Conservation (phyloP, 2,888 invertebrate genomes). For the Stenurella melanura region DNA sequence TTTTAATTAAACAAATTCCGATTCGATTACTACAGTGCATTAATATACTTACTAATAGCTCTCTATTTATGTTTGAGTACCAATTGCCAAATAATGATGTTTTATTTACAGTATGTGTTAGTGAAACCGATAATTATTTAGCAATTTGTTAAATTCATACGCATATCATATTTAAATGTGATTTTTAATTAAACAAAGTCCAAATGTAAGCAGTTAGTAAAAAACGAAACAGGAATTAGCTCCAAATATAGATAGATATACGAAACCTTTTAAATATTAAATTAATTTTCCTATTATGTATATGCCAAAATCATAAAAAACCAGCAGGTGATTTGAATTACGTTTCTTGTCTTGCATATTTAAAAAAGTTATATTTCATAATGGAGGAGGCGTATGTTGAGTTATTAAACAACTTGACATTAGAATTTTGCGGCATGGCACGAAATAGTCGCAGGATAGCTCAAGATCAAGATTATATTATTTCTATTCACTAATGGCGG, state of each 20-base stretch:
- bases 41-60: background rate
- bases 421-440: background rate
- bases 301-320: conserved; percentile 1
- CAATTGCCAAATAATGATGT: background rate
- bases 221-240: background rate
- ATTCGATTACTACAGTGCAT: background rate
- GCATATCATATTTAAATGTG: background rate
- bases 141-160: background rate
- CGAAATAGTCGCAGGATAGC: background rate
- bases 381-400: conserved; percentile 3
- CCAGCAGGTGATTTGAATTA: conserved; percentile 1
- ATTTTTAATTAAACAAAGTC: background rate
- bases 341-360: background rate
- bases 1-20: no score
- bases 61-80: background rate
- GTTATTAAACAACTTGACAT: conserved; percentile 7
- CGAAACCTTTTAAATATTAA: conserved; percentile 11
- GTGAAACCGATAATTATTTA: background rate
- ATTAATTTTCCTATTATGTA: conserved; percentile 11
- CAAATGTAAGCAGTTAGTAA: background rate
- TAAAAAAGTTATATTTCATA: background rate
- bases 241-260: conserved; percentile 9
- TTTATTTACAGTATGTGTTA: background rate
- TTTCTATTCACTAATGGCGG: background rate
- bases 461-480: background rate